These are phyloP conservation scores for Diarsia dahlii DNA, from an alignment of 2,888 invertebrate species.

Conservation along the genomic window DNA sequence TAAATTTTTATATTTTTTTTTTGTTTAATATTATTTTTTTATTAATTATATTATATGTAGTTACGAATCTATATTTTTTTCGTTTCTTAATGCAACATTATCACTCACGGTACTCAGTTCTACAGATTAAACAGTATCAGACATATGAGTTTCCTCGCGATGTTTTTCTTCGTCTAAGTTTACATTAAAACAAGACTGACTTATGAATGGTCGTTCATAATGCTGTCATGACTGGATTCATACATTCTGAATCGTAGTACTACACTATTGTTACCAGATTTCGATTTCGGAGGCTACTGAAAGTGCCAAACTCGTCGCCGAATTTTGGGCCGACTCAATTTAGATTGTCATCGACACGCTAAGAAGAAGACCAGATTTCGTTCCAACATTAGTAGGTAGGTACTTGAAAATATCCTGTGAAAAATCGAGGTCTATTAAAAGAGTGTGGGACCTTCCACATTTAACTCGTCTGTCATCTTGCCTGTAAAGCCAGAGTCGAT, in stretches of 20 bases:
- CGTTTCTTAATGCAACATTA: not conserved
- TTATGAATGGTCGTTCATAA: conserved; percentile 14
- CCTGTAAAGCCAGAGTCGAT: not conserved
- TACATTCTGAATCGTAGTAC: not conserved
- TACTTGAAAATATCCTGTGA: too few species aligned
- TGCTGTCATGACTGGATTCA: not conserved
- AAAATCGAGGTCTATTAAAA: too few species aligned
- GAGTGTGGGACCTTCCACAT: too few species aligned
- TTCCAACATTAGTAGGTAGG: not conserved
- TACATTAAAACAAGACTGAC: conserved; percentile 31
- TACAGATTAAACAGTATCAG: conserved; percentile 10
- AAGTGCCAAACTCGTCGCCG: too few species aligned
- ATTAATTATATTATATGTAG: too few species aligned
- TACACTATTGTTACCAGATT: not conserved
- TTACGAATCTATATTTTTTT: not conserved
- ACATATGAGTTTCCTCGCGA: conserved; percentile 43
- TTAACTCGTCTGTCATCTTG: not conserved
- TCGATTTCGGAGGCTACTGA: too few species aligned
- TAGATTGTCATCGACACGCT: too few species aligned
- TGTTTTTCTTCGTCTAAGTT: conserved; percentile 52
- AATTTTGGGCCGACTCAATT: too few species aligned
- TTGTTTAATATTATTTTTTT: too few species aligned
- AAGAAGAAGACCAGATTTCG: not conserved
- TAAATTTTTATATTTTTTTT: too few species aligned
- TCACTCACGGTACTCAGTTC: not conserved